Conservation (phyloP, 2,797 vertebrate genomes). For the Typhlichthys subterraneus region DNA sequence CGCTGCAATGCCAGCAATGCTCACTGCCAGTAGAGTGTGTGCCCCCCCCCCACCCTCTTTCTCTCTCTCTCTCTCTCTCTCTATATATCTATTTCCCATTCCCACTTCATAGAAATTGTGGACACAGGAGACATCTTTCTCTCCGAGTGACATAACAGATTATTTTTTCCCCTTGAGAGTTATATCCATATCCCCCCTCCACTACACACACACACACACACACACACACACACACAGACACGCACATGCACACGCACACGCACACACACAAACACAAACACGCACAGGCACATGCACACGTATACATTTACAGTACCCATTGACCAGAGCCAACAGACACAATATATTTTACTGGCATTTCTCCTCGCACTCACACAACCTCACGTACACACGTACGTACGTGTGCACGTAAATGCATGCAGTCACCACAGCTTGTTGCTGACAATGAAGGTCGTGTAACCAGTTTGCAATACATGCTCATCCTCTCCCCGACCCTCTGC, state of each 20-base stretch:
- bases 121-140: constrained; percentile 26
- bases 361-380: constrained; percentile 30
- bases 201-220: constrained; percentile 7
- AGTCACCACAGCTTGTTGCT: constrained; percentile 37
- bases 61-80: constrained; percentile 2
- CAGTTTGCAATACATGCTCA: constrained; percentile 23
- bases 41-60: constrained; percentile 29
- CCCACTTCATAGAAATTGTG: constrained; percentile 5
- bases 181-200: constrained; percentile 53
- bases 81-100: neutral
- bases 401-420: constrained; percentile 22
- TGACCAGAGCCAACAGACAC: constrained; percentile 9
- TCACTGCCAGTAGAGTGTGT: constrained; percentile 44
- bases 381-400: constrained; percentile 15
- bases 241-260: constrained; percentile 28
- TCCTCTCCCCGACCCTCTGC: neutral
- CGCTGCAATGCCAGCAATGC: constrained; percentile 82
- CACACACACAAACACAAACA: constrained; percentile 10
- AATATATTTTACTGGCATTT: constrained; percentile 38
- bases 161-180: constrained; percentile 53
- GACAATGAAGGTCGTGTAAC: constrained; percentile 22
- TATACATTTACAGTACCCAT: constrained; percentile 20
- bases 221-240: constrained; percentile 14
- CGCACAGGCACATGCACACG: constrained; percentile 30
- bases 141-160: constrained; percentile 68